Percentiles rank a stretch among this genome's conserved stretches.
Conservation (phyloP, 2,888 invertebrate genomes). For the Cantharis nigra region DNA sequence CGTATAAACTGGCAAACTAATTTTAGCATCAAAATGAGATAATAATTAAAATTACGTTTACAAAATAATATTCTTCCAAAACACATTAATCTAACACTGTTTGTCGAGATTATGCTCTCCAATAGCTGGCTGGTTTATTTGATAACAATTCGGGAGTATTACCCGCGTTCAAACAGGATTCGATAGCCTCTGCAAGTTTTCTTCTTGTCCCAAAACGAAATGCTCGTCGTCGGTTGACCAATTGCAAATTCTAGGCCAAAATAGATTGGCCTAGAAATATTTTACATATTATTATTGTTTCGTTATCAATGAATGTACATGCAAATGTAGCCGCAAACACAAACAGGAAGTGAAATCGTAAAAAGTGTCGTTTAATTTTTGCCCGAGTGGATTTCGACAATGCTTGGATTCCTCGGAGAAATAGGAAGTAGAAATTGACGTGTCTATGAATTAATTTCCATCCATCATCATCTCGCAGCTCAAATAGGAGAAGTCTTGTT, state of each 20-base stretch:
- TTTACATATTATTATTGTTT: not conserved
- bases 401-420: not conserved
- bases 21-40: slow-evolving; percentile 22
- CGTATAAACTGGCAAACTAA: slow-evolving; percentile 21
- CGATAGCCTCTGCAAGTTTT: not conserved
- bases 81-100: not conserved
- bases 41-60: slow-evolving; percentile 20
- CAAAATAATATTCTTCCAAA: not conserved
- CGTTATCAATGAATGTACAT: not conserved
- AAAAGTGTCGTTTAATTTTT: not conserved
- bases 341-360: not conserved
- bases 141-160: not conserved
- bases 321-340: not conserved
- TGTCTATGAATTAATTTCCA: slow-evolving; percentile 1
- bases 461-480: not conserved
- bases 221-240: not conserved
- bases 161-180: not conserved
- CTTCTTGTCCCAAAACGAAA: not conserved
- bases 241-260: not conserved
- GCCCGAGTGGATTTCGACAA: not conserved
- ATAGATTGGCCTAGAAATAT: not conserved
- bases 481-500: not conserved
- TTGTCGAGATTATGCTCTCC: not conserved
- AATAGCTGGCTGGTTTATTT: not conserved
- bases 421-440: not conserved